Percentiles rank a stretch among this genome's conserved stretches.
Evolutionary conservation across 2,113 vertebrate species (phyloP).

Genomic region (Cygnus buccinator): DNA sequence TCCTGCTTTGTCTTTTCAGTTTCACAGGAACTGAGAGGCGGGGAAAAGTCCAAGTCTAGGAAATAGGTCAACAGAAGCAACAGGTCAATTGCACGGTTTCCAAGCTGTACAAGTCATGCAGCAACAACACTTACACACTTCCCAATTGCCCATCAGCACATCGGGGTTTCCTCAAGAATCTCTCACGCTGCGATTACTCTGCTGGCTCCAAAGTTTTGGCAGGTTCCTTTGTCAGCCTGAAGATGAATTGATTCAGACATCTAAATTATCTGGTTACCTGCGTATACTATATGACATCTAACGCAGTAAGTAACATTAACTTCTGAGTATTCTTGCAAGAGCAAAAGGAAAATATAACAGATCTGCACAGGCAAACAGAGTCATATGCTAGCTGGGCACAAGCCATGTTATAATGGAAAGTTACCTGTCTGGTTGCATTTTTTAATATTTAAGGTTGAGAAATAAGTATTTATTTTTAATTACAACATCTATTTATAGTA

Average conservation of each 20-base stretch:
- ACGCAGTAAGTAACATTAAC: neutral
- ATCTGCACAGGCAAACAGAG: neutral
- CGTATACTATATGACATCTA: neutral
- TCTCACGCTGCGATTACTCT: neutral
- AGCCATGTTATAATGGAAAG: neutral
- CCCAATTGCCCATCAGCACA: neutral
- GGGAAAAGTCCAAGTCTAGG: neutral
- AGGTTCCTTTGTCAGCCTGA: neutral
- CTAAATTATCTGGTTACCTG: neutral
- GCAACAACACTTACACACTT: neutral
- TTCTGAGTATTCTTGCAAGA: neutral
- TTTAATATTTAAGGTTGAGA: neutral
- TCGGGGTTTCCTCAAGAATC: neutral
- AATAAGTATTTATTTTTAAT: rapidly evolving
- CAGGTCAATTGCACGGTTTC: neutral
- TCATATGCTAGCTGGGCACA: neutral
- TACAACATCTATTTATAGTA: neutral
- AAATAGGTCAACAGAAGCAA: neutral
- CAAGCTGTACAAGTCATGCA: neutral
- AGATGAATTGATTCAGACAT: neutral
- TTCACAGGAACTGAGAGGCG: neutral
- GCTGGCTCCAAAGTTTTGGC: neutral
- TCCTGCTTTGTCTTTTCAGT: neutral
- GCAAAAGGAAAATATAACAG: neutral
- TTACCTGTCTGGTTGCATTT: neutral